Percentiles rank a stretch among this genome's conserved stretches.
phyloP scores from a whole-genome alignment of 2,888 invertebrate genomes.

The Phorcus lineatus region DNA sequence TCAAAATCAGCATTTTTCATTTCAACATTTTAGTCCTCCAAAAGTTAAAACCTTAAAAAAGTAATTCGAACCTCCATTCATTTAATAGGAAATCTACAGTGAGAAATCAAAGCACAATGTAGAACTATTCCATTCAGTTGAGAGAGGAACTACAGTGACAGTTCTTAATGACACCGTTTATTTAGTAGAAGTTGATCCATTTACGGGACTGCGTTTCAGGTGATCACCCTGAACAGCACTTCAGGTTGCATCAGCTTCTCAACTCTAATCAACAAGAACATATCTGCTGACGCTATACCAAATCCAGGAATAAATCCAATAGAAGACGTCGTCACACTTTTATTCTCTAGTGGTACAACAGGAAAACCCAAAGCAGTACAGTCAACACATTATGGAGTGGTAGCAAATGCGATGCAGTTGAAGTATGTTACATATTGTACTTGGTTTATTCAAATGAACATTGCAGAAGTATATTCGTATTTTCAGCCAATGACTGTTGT shows the following conservation, averaged over 20 bases:
- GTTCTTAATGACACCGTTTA: no score
- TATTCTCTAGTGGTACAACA: conserved; percentile 88
- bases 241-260: conserved; percentile 34
- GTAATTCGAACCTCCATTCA: no score
- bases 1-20: no score
- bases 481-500: no score
- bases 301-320: conserved; percentile 29
- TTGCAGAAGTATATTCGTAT: no score
- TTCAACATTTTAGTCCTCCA: no score
- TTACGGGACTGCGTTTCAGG: background rate
- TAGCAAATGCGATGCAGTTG: conserved; percentile 53
- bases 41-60: no score
- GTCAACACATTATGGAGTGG: conserved; percentile 83
- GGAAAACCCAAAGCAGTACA: conserved; percentile 87
- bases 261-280: conserved; percentile 23
- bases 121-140: no score
- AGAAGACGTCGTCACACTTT: conserved; percentile 14
- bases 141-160: no score
- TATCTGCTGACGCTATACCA: conserved; percentile 19
- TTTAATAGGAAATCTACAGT: no score
- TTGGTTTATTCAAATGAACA: background rate
- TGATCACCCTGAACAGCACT: conserved; percentile 38
- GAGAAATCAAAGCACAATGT: no score
- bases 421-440: background rate
- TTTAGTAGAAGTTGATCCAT: no score